phyloP scores from a whole-genome alignment of 2,113 vertebrate genomes.

The Phalacrocorax carbo region DNA sequence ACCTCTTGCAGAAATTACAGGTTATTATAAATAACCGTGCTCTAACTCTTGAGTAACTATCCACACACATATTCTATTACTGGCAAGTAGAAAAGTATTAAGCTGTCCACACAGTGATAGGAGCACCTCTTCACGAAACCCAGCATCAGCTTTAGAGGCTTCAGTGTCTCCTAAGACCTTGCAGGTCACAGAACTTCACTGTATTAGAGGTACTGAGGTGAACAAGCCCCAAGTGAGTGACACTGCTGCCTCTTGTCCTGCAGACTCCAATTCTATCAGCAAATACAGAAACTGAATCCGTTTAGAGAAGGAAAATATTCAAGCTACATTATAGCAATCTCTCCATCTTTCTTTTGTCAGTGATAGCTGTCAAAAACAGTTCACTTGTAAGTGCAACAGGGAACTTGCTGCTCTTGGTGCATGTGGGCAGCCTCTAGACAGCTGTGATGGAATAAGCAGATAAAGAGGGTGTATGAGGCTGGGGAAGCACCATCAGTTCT shows the following conservation, averaged over 20 bases:
- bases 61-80: neutral
- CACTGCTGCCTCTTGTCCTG: neutral
- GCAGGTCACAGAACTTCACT: neutral
- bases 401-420: neutral
- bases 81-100: neutral
- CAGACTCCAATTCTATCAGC: neutral
- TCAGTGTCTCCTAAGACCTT: neutral
- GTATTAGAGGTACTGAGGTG: neutral
- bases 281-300: neutral
- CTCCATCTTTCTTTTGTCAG: neutral
- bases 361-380: neutral
- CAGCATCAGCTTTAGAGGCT: neutral
- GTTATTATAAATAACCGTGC: neutral
- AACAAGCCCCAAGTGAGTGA: fast-evolving
- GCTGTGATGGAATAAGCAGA: neutral
- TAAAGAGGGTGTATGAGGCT: neutral
- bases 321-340: neutral
- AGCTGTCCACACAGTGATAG: neutral
- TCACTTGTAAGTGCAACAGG: neutral
- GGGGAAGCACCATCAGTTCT: neutral
- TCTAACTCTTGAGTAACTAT: neutral
- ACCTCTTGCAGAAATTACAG: neutral
- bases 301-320: neutral
- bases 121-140: neutral
- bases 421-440: neutral